Evolutionary conservation across 2,888 invertebrate genomes (phyloP).

Genomic region (Sisyra nigra): DNA sequence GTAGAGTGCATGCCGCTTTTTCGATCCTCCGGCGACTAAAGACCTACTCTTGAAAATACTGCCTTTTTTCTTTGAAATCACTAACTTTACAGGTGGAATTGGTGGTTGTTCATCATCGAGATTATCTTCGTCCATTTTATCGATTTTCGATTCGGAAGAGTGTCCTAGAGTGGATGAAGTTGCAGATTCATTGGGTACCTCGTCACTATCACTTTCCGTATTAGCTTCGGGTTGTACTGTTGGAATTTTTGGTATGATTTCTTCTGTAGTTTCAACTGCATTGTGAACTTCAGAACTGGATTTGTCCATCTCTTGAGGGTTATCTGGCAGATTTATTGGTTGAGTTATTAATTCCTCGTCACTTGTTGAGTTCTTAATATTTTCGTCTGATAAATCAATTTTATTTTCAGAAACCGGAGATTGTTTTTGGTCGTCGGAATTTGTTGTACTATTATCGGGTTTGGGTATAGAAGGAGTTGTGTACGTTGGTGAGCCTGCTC

Average conservation of each 20-base stretch:
- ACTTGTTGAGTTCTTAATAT: conserved; percentile 11
- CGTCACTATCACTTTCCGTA: conserved; percentile 21
- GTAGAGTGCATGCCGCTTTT: conserved; percentile 64
- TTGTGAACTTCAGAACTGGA: conserved; percentile 10
- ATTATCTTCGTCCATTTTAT: conserved; percentile 5
- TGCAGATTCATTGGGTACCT: conserved; percentile 16
- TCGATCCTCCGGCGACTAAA: conserved; percentile 44
- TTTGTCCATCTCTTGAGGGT: conserved; percentile 10
- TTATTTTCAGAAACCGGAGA: conserved; percentile 20
- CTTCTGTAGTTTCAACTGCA: conserved; percentile 13
- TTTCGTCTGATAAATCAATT: conserved; percentile 24
- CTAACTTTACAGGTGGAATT: conserved; percentile 45
- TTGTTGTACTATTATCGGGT: conserved; percentile 2
- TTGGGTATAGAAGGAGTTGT: conserved; percentile 2
- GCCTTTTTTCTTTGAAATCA: conserved; percentile 70
- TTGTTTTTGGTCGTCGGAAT: conserved; percentile 24
- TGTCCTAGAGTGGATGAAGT: conserved; percentile 18
- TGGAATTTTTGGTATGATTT: conserved; percentile 4
- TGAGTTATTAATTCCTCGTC: conserved; percentile 1
- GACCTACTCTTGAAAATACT: conserved; percentile 80
- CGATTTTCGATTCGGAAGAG: conserved; percentile 11
- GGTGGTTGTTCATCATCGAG: conserved; percentile 7
- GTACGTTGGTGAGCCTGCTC: conserved; percentile 19
- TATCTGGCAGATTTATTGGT: conserved; percentile 1
- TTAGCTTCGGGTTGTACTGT: conserved; percentile 3